phyloP scores from a whole-genome alignment of 2,797 vertebrate genomes.

The Petrocephalus schoutedeni region DNA sequence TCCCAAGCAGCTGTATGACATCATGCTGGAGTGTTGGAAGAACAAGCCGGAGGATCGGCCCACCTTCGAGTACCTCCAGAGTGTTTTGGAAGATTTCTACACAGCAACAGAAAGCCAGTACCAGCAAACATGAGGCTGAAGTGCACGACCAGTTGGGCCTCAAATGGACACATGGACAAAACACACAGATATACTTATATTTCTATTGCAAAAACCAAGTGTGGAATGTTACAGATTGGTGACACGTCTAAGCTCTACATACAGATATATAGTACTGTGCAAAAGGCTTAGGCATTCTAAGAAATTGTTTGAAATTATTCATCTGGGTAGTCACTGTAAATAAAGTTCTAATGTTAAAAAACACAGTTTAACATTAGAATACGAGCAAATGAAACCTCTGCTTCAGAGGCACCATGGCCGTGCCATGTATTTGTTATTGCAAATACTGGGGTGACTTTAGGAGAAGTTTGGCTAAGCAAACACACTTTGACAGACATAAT shows the following conservation, averaged over 20 bases:
- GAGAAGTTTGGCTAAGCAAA: not conserved
- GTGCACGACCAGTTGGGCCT: not conserved
- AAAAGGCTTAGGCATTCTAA: not conserved
- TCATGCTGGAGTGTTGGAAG: conserved; percentile 60
- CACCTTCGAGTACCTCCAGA: conserved; percentile 61
- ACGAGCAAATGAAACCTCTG: not conserved
- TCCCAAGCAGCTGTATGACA: conserved; percentile 49
- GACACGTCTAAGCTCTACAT: not conserved
- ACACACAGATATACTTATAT: not conserved
- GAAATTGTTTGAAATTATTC: not conserved
- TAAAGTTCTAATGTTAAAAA: not conserved
- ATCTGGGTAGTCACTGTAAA: not conserved
- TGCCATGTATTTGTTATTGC: not conserved
- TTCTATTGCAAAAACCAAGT: not conserved
- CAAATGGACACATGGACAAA: not conserved
- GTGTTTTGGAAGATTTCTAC: conserved; percentile 59
- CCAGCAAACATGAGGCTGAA: conserved; percentile 46
- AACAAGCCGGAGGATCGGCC: conserved; percentile 55
- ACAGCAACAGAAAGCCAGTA: conserved; percentile 60
- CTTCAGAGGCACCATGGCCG: not conserved
- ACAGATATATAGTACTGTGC: not conserved
- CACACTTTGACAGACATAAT: not conserved
- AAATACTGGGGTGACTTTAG: not conserved
- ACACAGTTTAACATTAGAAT: not conserved
- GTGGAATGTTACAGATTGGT: not conserved